phyloP scores from a whole-genome alignment of 1,140 invertebrate genomes.

The Penaeus indicus region DNA sequence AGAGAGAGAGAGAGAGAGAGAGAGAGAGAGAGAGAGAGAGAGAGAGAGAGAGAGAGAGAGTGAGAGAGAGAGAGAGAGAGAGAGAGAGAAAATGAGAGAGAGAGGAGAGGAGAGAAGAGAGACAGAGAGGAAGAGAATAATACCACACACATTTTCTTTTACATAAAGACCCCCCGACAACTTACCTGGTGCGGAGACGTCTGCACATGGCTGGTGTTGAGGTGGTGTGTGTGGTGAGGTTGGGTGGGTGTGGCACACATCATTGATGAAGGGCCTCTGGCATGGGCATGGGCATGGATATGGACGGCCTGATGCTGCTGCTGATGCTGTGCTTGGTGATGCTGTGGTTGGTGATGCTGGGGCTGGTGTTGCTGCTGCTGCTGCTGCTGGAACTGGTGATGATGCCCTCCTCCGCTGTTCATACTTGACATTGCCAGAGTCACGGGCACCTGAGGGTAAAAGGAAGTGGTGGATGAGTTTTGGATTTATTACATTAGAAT shows the following conservation, averaged over 20 bases:
- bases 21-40: too few species aligned
- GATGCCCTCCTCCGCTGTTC: conserved; percentile 60
- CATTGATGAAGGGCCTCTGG: conserved; percentile 57
- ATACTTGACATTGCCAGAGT: conserved; percentile 63
- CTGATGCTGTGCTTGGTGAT: conserved; percentile 16
- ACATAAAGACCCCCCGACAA: too few species aligned
- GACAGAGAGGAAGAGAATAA: background rate
- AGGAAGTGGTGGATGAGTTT: background rate
- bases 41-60: too few species aligned
- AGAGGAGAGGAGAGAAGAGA: background rate
- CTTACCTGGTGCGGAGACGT: conserved; percentile 53
- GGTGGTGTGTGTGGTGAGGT: conserved; percentile 59
- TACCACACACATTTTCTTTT: too few species aligned
- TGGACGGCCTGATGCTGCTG: conserved; percentile 63
- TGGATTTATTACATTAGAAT: background rate
- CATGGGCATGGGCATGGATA: conserved; percentile 58
- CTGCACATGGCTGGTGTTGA: conserved; percentile 47
- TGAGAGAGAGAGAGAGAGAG: background rate
- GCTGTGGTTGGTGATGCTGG: conserved; percentile 1
- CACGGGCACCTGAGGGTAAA: conserved; percentile 51
- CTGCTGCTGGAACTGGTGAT: conserved; percentile 56
- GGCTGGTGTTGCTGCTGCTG: conserved; percentile 41
- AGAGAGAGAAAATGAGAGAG: background rate
- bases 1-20: too few species aligned
- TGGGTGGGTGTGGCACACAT: conserved; percentile 59